Evolutionary conservation across 1,140 invertebrate genomes (phyloP).

Genomic region (Rhizoglyphus robini): DNA sequence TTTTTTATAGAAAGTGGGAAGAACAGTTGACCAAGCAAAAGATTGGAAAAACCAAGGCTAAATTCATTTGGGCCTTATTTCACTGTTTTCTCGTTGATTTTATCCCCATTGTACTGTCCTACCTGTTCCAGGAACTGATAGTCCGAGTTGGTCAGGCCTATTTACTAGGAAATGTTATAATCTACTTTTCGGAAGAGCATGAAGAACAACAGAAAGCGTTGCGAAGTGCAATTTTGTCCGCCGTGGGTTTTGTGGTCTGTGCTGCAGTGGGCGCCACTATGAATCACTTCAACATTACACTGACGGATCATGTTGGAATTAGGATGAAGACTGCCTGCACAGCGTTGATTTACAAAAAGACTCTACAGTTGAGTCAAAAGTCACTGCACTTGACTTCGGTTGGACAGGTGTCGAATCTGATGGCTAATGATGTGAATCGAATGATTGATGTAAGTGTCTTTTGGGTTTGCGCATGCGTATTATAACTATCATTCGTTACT

Average conservation of each 20-base stretch:
- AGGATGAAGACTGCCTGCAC: constrained; percentile 40
- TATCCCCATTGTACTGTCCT: not conserved
- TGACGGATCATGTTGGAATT: constrained; percentile 33
- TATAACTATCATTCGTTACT: not conserved
- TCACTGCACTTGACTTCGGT: constrained; percentile 58
- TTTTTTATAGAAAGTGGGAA: not conserved
- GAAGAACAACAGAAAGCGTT: not conserved
- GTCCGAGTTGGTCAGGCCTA: not conserved
- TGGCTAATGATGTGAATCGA: constrained; percentile 64
- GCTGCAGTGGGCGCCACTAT: constrained; percentile 6
- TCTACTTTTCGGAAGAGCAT: not conserved
- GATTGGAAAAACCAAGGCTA: not conserved
- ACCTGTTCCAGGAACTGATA: not conserved
- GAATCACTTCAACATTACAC: not conserved
- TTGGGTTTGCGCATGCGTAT: not conserved
- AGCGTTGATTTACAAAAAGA: constrained; percentile 40
- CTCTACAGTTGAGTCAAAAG: constrained; percentile 37
- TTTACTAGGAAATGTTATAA: not conserved
- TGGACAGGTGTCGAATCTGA: constrained; percentile 77
- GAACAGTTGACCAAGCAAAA: not conserved
- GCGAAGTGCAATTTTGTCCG: constrained; percentile 23
- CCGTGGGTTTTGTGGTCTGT: constrained; percentile 48
- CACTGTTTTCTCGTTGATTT: not conserved
- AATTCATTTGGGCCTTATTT: not conserved
- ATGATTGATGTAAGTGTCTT: constrained; percentile 33